These are phyloP conservation scores for Drymodes brunneopygia DNA, from an alignment of 2,113 vertebrate genomes.

Conservation along the genomic window DNA sequence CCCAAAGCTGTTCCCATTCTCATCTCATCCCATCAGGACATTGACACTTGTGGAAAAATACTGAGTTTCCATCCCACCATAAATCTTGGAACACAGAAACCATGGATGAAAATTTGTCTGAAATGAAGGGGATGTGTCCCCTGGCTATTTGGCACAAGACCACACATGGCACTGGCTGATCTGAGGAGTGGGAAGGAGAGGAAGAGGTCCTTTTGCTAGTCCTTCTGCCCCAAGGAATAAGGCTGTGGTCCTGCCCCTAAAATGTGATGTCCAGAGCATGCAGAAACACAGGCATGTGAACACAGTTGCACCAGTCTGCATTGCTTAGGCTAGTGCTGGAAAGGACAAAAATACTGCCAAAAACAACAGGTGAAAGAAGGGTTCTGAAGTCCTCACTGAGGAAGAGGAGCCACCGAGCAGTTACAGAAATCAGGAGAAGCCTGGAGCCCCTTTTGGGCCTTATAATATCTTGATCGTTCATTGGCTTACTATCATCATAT, in stretches of 20 bases:
- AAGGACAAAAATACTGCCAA: not conserved
- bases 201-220: not conserved
- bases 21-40: not conserved
- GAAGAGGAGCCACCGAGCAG: not conserved
- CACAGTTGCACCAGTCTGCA: not conserved
- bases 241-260: not conserved
- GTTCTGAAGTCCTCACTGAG: not conserved
- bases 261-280: not conserved
- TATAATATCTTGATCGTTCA: not conserved
- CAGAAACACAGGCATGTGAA: not conserved
- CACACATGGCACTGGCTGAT: accelerated
- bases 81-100: not conserved
- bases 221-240: not conserved
- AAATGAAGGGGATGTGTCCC: not conserved
- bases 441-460: not conserved
- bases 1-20: not conserved
- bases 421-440: not conserved
- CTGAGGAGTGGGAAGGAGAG: not conserved
- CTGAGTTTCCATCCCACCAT: not conserved
- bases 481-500: not conserved
- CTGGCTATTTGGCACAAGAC: not conserved
- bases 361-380: not conserved
- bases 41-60: not conserved
- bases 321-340: not conserved
- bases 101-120: not conserved